Evolutionary conservation across 2,797 vertebrate species (phyloP).

Genomic region (Enteromius thamalakanensis): DNA sequence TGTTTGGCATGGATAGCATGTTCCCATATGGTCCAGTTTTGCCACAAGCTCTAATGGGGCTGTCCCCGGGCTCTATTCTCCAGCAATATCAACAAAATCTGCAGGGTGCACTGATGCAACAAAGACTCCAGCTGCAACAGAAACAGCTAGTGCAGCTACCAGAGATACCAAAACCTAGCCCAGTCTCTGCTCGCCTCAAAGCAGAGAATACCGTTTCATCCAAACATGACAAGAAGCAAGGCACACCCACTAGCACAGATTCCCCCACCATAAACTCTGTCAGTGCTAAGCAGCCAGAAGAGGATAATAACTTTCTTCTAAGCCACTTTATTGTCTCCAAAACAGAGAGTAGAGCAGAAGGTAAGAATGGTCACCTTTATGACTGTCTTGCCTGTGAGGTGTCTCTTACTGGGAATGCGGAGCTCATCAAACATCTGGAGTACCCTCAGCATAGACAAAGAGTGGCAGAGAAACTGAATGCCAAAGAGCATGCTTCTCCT

Average conservation of each 20-base stretch:
- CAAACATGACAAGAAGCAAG: constrained; percentile 85
- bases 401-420: constrained; percentile 85
- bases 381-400: constrained; percentile 88
- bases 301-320: constrained; percentile 78
- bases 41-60: constrained; percentile 86
- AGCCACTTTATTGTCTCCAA: constrained; percentile 87
- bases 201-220: constrained; percentile 79
- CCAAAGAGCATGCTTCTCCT: constrained; percentile 99
- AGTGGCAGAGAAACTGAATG: constrained; percentile 94
- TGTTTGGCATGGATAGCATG: constrained; percentile 89
- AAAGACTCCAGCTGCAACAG: constrained; percentile 70
- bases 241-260: constrained; percentile 75
- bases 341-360: constrained; percentile 78
- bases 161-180: constrained; percentile 79
- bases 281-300: constrained; percentile 77
- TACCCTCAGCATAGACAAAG: constrained; percentile 89
- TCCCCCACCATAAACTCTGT: constrained; percentile 43
- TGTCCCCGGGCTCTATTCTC: constrained; percentile 84
- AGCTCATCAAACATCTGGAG: constrained; percentile 88
- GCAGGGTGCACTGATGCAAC: constrained; percentile 83
- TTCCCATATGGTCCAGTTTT: constrained; percentile 86
- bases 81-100: constrained; percentile 93
- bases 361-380: constrained; percentile 75
- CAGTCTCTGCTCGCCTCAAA: constrained; percentile 74
- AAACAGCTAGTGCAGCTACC: constrained; percentile 62